A percentile compares a stretch with the other conserved stretches of the same genome.
phyloP scores from a whole-genome alignment of 2,888 invertebrate species.

The Hypsopygia costalis region DNA sequence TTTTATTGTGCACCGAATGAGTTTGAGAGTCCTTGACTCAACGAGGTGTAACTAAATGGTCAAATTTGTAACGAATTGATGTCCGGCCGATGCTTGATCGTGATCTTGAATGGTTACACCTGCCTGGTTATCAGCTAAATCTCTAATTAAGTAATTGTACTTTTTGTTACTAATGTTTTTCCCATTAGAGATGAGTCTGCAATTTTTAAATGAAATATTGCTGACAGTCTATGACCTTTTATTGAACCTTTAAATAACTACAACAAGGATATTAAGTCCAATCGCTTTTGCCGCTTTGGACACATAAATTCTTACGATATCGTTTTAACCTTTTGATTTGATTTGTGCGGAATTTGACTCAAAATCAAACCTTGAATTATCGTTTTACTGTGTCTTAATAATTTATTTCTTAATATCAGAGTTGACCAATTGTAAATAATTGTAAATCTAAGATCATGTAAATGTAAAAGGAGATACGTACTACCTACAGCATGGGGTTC shows the following conservation, averaged over 20 bases:
- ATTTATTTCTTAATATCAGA: too few relatives aligned
- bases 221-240: constrained; percentile 4
- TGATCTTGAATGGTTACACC: constrained; percentile 65
- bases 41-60: constrained; percentile 78
- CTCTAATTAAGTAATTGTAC: constrained; percentile 68
- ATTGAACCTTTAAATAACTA: not conserved
- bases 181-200: constrained; percentile 9
- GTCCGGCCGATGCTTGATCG: constrained; percentile 55
- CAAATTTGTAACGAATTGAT: constrained; percentile 76
- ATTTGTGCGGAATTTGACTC: too few relatives aligned
- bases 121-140: constrained; percentile 61
- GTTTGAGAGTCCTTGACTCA: constrained; percentile 73
- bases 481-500: too few relatives aligned
- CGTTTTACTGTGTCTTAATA: too few relatives aligned
- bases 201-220: not conserved
- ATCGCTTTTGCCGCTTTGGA: too few relatives aligned
- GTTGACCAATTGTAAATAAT: too few relatives aligned
- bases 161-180: constrained; percentile 40
- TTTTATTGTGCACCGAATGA: constrained; percentile 66
- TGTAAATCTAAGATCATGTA: too few relatives aligned
- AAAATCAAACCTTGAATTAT: too few relatives aligned
- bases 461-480: too few relatives aligned
- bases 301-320: too few relatives aligned
- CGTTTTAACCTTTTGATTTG: too few relatives aligned
- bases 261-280: too few relatives aligned